These are phyloP conservation scores for Spodoptera frugiperda DNA, from an alignment of 1,140 invertebrate species.

Conservation along the genomic window DNA sequence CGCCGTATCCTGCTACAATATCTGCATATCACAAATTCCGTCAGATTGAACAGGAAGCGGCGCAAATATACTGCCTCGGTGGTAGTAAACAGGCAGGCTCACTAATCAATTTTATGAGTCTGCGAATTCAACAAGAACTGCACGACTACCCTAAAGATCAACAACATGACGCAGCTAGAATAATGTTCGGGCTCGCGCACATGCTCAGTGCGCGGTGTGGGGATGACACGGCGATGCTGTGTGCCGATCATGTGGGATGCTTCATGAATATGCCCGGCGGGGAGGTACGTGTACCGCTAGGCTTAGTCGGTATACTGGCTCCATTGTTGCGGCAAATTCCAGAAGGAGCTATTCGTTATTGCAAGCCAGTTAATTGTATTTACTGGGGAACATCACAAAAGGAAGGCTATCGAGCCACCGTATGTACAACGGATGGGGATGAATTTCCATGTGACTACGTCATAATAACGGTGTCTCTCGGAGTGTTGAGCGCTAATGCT, in stretches of 20 bases:
- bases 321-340: constrained; percentile 88
- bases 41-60: constrained; percentile 88
- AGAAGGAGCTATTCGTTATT: constrained; percentile 86
- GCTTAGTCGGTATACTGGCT: constrained; percentile 87
- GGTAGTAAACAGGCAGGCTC: constrained; percentile 87
- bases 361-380: constrained; percentile 88
- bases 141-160: constrained; percentile 89
- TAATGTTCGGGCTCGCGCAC: constrained; percentile 89
- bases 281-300: constrained; percentile 87
- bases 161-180: constrained; percentile 88
- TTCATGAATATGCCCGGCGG: constrained; percentile 89
- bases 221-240: constrained; percentile 88
- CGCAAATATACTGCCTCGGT: constrained; percentile 84
- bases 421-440: constrained; percentile 89
- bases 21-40: constrained; percentile 88
- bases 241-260: constrained; percentile 88
- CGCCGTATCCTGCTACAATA: constrained; percentile 86
- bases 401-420: constrained; percentile 84
- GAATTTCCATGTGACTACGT: constrained; percentile 92
- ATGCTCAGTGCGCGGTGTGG: constrained; percentile 86
- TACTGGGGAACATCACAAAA: constrained; percentile 87
- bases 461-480: constrained; percentile 91
- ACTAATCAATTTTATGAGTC: constrained; percentile 88
- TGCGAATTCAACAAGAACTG: constrained; percentile 89
- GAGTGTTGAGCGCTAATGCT: constrained; percentile 90